Evolutionary conservation across 2,797 vertebrate genomes (phyloP).

Genomic region (Spinibarbus caldwelli): DNA sequence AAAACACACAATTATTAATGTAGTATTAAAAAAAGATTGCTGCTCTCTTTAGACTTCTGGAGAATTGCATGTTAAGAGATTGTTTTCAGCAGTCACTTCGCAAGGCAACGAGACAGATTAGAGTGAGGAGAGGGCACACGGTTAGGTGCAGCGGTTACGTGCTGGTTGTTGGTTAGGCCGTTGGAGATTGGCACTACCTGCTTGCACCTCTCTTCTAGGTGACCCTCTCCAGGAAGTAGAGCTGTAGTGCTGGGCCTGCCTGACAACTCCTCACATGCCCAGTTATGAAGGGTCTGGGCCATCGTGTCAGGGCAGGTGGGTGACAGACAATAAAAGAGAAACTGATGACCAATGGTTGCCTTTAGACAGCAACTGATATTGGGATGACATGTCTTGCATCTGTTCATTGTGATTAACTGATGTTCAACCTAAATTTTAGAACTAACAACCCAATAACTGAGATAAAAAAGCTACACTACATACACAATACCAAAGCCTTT

Average conservation of each 20-base stretch:
- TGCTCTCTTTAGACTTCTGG: background rate
- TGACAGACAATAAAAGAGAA: conserved; percentile 41
- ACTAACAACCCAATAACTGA: background rate
- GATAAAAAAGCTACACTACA: background rate
- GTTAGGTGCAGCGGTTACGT: conserved; percentile 65
- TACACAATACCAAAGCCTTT: background rate
- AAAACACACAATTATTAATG: conserved; percentile 12
- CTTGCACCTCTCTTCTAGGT: conserved; percentile 95
- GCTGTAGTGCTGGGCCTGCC: conserved; percentile 85
- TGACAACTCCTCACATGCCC: conserved; percentile 89
- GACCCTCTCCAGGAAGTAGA: conserved; percentile 87
- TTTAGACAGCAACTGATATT: conserved; percentile 1
- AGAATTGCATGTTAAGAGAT: conserved; percentile 33
- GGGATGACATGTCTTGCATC: conserved; percentile 6
- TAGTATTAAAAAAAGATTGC: background rate
- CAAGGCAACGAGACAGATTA: conserved; percentile 66
- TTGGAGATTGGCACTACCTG: conserved; percentile 86
- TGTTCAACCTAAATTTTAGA: background rate
- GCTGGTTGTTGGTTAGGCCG: conserved; percentile 66
- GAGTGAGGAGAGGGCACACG: conserved; percentile 61
- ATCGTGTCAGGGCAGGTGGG: conserved; percentile 70
- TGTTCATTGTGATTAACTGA: background rate
- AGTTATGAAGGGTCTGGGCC: conserved; percentile 88
- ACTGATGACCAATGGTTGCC: conserved; percentile 4
- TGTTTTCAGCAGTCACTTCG: conserved; percentile 57